phyloP scores from a whole-genome alignment of 1,140 invertebrate species.

The Phymastichus coffea region DNA sequence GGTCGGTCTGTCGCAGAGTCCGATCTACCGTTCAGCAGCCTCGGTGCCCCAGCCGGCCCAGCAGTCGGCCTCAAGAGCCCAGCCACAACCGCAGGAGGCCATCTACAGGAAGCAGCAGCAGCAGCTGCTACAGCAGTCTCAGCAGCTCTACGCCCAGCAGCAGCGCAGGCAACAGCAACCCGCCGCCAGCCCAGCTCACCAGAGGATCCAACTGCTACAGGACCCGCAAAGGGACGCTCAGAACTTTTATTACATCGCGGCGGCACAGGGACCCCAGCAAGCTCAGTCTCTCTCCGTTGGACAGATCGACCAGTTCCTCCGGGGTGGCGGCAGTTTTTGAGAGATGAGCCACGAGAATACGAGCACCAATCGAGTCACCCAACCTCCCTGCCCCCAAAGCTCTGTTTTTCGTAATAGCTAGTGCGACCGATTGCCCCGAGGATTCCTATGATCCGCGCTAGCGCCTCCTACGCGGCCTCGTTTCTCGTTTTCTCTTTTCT shows the following conservation, averaged over 20 bases:
- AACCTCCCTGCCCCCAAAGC: not conserved
- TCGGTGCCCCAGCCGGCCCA: conserved; percentile 53
- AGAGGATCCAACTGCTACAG: conserved; percentile 50
- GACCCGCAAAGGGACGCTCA: conserved; percentile 51
- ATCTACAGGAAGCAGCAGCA: conserved; percentile 71
- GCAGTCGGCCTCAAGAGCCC: conserved; percentile 33
- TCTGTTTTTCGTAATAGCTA: not conserved
- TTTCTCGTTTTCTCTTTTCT: too few relatives aligned
- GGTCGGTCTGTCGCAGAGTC: conserved; percentile 35
- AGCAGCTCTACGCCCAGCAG: conserved; percentile 72
- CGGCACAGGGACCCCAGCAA: conserved; percentile 14
- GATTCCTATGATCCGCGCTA: not conserved
- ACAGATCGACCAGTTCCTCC: conserved; percentile 79
- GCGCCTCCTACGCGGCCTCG: not conserved
- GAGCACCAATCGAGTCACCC: conserved; percentile 3
- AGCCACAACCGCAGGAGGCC: conserved; percentile 61
- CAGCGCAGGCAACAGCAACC: conserved; percentile 65
- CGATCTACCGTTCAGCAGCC: conserved; percentile 47
- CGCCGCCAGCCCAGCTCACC: conserved; percentile 51
- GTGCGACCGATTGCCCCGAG: not conserved
- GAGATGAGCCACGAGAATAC: not conserved
- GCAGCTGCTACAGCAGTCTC: conserved; percentile 68
- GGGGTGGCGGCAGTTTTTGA: conserved; percentile 65
- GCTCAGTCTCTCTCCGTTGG: conserved; percentile 57
- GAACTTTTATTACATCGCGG: conserved; percentile 66